Evolutionary conservation across 30 jellyfish, hydroid and myxozoan species (phyloP).

Genomic region (Hydra vulgaris): DNA sequence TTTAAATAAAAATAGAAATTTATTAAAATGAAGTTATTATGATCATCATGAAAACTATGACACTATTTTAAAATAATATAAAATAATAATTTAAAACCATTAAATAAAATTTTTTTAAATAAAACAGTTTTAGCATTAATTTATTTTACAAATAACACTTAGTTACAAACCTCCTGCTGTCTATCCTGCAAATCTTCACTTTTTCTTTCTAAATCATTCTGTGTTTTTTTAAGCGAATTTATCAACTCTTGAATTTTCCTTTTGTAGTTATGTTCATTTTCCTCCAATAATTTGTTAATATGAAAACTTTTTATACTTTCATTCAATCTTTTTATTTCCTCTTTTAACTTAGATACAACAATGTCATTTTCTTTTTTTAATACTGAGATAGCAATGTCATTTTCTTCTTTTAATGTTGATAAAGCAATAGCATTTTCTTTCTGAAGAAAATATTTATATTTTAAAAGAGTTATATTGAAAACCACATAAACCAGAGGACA

Average conservation of each 20-base stretch:
- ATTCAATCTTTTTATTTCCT: too few species aligned
- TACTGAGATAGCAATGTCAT: too few species aligned
- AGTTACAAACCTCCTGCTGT: not conserved
- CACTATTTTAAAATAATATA: too few species aligned
- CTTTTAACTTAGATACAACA: not conserved
- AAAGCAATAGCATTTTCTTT: not conserved
- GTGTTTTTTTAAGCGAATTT: not conserved
- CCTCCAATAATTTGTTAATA: not conserved
- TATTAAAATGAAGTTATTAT: too few species aligned
- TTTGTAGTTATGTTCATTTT: not conserved
- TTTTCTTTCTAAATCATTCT: not conserved
- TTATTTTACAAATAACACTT: too few species aligned
- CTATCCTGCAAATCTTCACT: not conserved
- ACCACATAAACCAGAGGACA: too few species aligned
- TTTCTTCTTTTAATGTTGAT: not conserved
- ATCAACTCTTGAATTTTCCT: not conserved
- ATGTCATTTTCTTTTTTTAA: not conserved
- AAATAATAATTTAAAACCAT: too few species aligned
- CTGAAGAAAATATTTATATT: not conserved
- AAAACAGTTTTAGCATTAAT: too few species aligned
- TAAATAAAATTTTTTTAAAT: too few species aligned
- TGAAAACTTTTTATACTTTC: not conserved
- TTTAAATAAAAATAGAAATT: too few species aligned
- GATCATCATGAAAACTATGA: too few species aligned
- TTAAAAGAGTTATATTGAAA: too few species aligned